Evolutionary conservation across 2,113 vertebrate genomes (phyloP), one percentile per base, ranked within the genome.

Genomic region (Micronycteris hirsuta): DNA sequence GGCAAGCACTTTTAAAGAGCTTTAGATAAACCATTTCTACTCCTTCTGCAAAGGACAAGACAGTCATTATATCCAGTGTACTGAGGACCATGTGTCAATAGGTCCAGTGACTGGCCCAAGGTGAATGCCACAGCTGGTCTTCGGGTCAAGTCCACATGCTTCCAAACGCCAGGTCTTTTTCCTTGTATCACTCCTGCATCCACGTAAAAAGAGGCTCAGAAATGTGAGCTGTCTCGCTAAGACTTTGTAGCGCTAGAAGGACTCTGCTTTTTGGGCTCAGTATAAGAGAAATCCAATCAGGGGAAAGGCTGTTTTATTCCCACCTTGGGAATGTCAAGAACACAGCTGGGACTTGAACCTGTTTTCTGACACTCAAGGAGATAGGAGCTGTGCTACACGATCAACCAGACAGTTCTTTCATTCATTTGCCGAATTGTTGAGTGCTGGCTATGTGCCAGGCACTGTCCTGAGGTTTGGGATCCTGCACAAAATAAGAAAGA

Each of bases 301-400:
- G 80, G 31, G 47, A 92, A 95, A 86, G n/a, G 33, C 67, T 94
- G 76, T 71, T 71, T 87, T 74, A 73, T 63, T 89, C 61, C 41
- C 94, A 95, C 4, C 94, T 28, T 73, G 77, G 80, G 96, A 82
- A 90, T 95, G 88, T 94, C 71, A 95, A 61, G 88, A 91, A 89
- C 36, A 61, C 65, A 88, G 76, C 87, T 94, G 92, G 84, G 71
- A 85, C 85, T 38, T 82, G 92, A 94, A 96, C 71, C 90, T 86
- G 86, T 58, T 89, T 97, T 95, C 74, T 92, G 93, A 90, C 52
- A 82, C 52, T 78, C 94, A 54, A 78, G 84, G 56, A 84, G 68
- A n/a, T n/a, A n/a, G n/a, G n/a, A 90, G 22, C 84, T 82, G 16
- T 92, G 85, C 96, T 82, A 28, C 43, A 88, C 26, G 92, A 49